Percentiles rank a stretch among this genome's conserved stretches.
These are phyloP conservation scores for Boloria euphrosyne DNA, from an alignment of 2,888 invertebrate genomes.

Conservation along the genomic window DNA sequence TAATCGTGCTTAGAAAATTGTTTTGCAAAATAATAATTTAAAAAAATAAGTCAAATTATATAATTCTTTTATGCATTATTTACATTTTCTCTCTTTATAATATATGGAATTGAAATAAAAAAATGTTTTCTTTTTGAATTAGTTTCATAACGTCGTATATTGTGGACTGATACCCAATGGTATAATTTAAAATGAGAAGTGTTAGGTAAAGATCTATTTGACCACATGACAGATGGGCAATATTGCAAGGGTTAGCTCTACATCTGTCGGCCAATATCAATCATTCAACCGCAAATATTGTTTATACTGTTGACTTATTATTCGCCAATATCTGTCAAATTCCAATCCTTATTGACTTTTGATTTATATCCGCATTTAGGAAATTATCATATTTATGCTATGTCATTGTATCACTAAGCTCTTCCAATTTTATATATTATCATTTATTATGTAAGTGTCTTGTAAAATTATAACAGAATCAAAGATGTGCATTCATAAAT, in stretches of 20 bases:
- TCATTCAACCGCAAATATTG: conserved; percentile 73
- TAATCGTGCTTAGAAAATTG: too few relatives aligned
- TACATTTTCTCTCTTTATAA: too few relatives aligned
- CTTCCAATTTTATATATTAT: too few relatives aligned
- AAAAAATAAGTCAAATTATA: too few relatives aligned
- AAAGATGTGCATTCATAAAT: too few relatives aligned
- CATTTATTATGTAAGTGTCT: too few relatives aligned
- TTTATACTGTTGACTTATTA: conserved; percentile 68
- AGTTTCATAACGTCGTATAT: neutral
- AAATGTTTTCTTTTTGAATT: too few relatives aligned
- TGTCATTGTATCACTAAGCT: too few relatives aligned
- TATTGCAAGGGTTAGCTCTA: conserved; percentile 67
- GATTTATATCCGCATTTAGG: conserved; percentile 8
- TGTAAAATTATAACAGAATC: too few relatives aligned
- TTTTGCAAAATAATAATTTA: too few relatives aligned
- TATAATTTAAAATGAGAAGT: conserved; percentile 43
- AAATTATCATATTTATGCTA: neutral
- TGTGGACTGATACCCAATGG: conserved; percentile 4
- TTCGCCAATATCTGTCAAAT: conserved; percentile 60
- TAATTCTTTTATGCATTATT: too few relatives aligned
- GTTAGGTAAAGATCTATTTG: conserved; percentile 51
- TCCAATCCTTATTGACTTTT: conserved; percentile 41
- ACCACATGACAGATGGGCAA: conserved; percentile 72
- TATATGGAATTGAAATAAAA: too few relatives aligned
- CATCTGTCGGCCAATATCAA: conserved; percentile 77